A percentile compares a stretch with the other conserved stretches of the same genome.
These are phyloP conservation scores for Mylabris sibirica DNA, from an alignment of 2,888 invertebrate species.

Conservation along the genomic window DNA sequence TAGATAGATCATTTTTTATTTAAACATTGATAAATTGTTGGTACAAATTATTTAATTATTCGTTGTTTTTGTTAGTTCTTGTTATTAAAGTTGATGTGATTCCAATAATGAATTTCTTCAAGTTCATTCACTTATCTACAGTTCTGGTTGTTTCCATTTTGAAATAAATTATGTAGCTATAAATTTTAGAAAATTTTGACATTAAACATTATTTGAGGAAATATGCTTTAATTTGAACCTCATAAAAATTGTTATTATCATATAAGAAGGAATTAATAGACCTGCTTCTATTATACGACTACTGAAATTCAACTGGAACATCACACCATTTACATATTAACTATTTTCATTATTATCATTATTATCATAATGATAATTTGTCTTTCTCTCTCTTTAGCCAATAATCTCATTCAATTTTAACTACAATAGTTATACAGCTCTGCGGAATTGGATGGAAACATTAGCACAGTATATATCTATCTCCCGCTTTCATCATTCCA, in stretches of 20 bases:
- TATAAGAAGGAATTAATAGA: not conserved
- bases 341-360: not conserved
- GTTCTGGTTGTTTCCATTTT: not conserved
- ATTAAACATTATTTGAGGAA: not conserved
- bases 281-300: not conserved
- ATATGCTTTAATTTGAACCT: not conserved
- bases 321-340: not conserved
- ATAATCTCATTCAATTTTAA: not conserved
- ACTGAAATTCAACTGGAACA: not conserved
- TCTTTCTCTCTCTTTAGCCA: not conserved
- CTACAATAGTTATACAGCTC: not conserved
- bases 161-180: not conserved
- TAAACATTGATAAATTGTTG: conserved; percentile 4
- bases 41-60: not conserved
- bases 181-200: too few relatives aligned
- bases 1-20: not conserved
- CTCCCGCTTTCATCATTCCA: too few relatives aligned
- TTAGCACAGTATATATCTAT: too few relatives aligned
- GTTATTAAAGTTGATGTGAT: not conserved
- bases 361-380: not conserved
- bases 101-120: not conserved
- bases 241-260: not conserved
- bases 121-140: not conserved
- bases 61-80: not conserved
- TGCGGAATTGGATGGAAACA: too few relatives aligned